Conservation (phyloP, 2,888 invertebrate species). For the Melangyna quadrimaculata region DNA sequence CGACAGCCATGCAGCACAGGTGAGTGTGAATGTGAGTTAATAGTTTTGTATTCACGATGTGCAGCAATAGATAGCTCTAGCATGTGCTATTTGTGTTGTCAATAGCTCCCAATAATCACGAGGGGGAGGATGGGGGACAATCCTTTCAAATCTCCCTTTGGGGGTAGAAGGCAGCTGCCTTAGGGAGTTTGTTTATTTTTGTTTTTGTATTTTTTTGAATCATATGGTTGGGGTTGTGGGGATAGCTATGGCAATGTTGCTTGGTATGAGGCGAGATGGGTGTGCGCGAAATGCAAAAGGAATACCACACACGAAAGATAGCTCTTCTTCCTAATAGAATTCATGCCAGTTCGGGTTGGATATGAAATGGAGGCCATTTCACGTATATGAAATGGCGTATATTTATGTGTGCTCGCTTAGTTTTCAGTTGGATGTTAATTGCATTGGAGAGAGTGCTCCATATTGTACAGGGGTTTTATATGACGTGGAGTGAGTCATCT, state of each 20-base stretch:
- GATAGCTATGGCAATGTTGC: too few relatives aligned
- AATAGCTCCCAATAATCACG: background rate
- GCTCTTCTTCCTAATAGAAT: constrained; percentile 48
- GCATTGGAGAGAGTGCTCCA: constrained; percentile 9
- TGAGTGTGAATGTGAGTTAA: constrained; percentile 69
- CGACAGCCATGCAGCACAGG: constrained; percentile 78
- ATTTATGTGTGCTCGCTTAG: background rate
- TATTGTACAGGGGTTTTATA: background rate
- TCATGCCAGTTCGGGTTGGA: constrained; percentile 5
- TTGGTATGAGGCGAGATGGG: background rate
- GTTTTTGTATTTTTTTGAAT: background rate
- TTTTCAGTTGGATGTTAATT: constrained; percentile 5
- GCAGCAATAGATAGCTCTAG: constrained; percentile 4
- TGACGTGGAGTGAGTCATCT: constrained; percentile 42
- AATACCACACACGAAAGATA: constrained; percentile 30
- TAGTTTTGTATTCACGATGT: background rate
- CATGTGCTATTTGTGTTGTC: constrained; percentile 39
- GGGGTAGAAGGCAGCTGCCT: constrained; percentile 1
- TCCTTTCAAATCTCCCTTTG: background rate
- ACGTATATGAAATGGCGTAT: constrained; percentile 55
- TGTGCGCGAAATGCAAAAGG: constrained; percentile 27
- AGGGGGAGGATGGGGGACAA: background rate
- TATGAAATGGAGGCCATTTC: constrained; percentile 47
- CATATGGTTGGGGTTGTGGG: background rate
- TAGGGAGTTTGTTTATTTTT: constrained; percentile 30